Evolutionary conservation across 2,797 vertebrate species (phyloP).

Genomic region (Anolis apletophallus): DNA sequence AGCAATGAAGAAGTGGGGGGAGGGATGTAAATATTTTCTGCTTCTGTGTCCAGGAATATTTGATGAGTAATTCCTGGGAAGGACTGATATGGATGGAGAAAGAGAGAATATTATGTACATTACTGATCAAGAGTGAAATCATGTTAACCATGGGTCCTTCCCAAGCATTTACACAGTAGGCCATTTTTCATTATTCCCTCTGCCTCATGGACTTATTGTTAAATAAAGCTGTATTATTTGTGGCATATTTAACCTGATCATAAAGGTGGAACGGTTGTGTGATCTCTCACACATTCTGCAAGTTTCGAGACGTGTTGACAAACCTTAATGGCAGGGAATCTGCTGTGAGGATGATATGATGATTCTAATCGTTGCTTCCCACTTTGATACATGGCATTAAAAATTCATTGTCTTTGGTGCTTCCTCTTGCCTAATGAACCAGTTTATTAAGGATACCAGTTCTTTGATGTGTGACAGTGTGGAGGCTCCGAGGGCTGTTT

Average conservation of each 20-base stretch:
- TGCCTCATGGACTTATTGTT: not conserved
- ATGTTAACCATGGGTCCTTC: not conserved
- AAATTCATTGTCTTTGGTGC: slow-evolving; percentile 32
- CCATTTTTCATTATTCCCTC: not conserved
- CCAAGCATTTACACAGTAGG: not conserved
- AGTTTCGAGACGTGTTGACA: slow-evolving; percentile 15
- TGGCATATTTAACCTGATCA: slow-evolving; percentile 6
- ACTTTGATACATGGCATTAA: slow-evolving; percentile 40
- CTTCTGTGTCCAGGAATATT: no score
- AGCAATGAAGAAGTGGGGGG: no score
- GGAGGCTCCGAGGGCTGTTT: not conserved
- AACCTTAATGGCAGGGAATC: slow-evolving; percentile 18
- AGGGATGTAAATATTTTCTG: no score
- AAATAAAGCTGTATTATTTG: not conserved
- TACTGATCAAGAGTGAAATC: not conserved
- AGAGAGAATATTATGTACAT: not conserved
- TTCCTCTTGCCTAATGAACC: slow-evolving; percentile 20
- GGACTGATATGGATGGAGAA: no score
- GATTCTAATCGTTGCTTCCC: slow-evolving; percentile 15
- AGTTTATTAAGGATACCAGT: slow-evolving; percentile 22
- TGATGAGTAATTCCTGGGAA: no score
- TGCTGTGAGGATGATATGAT: slow-evolving; percentile 6
- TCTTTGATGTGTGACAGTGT: slow-evolving; percentile 31
- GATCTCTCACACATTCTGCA: slow-evolving; percentile 1
- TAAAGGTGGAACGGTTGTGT: not conserved